phyloP scores from a whole-genome alignment of 2,888 invertebrate species.

The Drosophila affinis region DNA sequence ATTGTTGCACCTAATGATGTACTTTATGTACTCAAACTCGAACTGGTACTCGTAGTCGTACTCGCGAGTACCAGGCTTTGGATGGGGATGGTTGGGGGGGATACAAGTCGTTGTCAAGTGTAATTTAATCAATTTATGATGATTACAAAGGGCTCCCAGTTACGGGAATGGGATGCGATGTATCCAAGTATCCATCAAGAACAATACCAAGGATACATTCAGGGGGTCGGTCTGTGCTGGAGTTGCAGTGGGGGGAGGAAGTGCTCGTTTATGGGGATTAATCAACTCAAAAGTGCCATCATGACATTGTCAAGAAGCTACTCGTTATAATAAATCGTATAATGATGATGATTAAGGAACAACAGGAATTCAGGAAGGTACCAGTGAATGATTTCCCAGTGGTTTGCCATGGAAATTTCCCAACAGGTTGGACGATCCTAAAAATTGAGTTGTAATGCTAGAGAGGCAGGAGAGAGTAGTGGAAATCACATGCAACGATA shows the following conservation, averaged over 20 bases:
- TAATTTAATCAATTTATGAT: constrained; percentile 72
- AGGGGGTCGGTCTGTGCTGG: neutral
- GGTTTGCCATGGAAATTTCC: constrained; percentile 21
- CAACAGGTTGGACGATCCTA: constrained; percentile 29
- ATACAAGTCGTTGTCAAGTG: constrained; percentile 44
- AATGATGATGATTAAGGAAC: constrained; percentile 26
- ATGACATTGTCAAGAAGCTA: constrained; percentile 49
- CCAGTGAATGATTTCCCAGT: constrained; percentile 22
- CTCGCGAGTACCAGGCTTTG: neutral
- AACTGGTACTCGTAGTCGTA: neutral
- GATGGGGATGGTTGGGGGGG: neutral
- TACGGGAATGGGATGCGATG: neutral
- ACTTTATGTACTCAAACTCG: too few species aligned
- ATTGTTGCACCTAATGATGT: constrained; percentile 17
- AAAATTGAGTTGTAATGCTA: constrained; percentile 34
- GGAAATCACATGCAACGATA: constrained; percentile 22
- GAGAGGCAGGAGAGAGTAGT: constrained; percentile 34
- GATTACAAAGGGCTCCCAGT: constrained; percentile 47
- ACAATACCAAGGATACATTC: neutral
- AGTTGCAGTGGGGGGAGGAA: constrained; percentile 34
- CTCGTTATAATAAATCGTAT: neutral
- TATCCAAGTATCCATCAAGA: neutral
- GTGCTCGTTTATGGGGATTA: constrained; percentile 67
- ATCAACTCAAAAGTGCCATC: constrained; percentile 54
- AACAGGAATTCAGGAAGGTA: neutral